phyloP scores from a whole-genome alignment of 2,797 vertebrate genomes.

The Synanceia verrucosa region DNA sequence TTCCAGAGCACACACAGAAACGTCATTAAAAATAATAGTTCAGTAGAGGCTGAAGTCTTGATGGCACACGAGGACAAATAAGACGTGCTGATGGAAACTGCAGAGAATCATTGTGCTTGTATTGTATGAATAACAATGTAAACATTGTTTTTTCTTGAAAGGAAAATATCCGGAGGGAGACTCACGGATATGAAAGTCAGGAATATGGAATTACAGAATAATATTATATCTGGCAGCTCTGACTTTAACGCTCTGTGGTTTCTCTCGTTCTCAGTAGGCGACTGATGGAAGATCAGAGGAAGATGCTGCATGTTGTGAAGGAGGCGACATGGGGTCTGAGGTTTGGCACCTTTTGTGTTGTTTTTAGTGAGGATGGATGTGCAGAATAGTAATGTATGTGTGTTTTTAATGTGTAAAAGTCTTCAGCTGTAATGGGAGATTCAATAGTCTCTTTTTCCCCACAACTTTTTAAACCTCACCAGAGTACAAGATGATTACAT shows the following conservation, averaged over 20 bases:
- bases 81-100: conserved; percentile 16
- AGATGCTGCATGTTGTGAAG: conserved; percentile 13
- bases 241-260: conserved; percentile 24
- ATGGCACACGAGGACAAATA: background rate
- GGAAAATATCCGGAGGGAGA: conserved; percentile 34
- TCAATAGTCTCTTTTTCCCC: conserved; percentile 18
- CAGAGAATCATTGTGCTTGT: conserved; percentile 9
- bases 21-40: background rate
- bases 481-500: background rate
- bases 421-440: conserved; percentile 10
- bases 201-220: conserved; percentile 56
- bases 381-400: conserved; percentile 13
- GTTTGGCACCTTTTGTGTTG: conserved; percentile 28
- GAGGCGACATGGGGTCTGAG: conserved; percentile 23
- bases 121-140: conserved; percentile 29
- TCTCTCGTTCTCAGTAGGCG: conserved; percentile 9
- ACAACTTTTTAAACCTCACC: conserved; percentile 24
- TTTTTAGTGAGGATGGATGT: conserved; percentile 6
- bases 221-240: conserved; percentile 61
- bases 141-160: conserved; percentile 39
- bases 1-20: background rate
- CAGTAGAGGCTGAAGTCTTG: background rate
- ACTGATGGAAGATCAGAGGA: conserved; percentile 16
- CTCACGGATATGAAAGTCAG: conserved; percentile 50
- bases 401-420: background rate